Base-by-base conservation (phyloP, 2,797 vertebrate species). In the Lepus townsendii region DNA sequence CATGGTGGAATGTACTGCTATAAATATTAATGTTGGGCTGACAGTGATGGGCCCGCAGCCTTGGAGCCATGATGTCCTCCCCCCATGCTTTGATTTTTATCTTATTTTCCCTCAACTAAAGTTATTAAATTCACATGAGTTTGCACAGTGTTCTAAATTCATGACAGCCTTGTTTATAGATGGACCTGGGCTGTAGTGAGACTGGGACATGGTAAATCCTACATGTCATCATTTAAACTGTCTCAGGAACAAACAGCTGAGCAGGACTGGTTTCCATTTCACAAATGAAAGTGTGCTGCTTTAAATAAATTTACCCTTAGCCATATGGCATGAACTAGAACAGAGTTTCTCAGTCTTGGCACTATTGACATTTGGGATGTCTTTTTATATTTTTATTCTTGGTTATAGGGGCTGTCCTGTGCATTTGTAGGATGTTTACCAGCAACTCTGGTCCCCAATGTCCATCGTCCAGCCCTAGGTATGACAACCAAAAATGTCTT, bases 51-150 rank as follows among this genome's bases (percentile, higher is more conserved):
- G 83, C 82, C 90, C 85, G 82, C 72, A 95, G 86, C 79, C 96
- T 90, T 84, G 63, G 83, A 97, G 66, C 47, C 57, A 7, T 42
- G 84, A 88, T 96, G 87, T 62, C 52, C 54, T 90, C 57, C 63
- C 72, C 90, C 38, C 47, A 65, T 10, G 4, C 93, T 97, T 96
- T 93, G 60, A 79, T 93, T 96, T 96, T 96, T 96, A 95, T 94
- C 75, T 80, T 78, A 83, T 90, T 98, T 97, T 72, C 52, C 83
- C 85, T 69, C 85, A 47, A 83, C 87, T 17, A 60, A 35, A 93
- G 79, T 95, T 96, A 97, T 97, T 98, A 96, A 96, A 97, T 96
- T 97, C 8, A 0, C 93, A 97, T 95, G 83, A 97, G 93, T 96
- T 96, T 96, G 89, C 91, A 93, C 52, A 85, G 82, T 96, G 93